Percentiles rank a stretch among this genome's conserved stretches.
Evolutionary conservation across 2,888 invertebrate genomes (phyloP).

Genomic region (Diarsia rubi): DNA sequence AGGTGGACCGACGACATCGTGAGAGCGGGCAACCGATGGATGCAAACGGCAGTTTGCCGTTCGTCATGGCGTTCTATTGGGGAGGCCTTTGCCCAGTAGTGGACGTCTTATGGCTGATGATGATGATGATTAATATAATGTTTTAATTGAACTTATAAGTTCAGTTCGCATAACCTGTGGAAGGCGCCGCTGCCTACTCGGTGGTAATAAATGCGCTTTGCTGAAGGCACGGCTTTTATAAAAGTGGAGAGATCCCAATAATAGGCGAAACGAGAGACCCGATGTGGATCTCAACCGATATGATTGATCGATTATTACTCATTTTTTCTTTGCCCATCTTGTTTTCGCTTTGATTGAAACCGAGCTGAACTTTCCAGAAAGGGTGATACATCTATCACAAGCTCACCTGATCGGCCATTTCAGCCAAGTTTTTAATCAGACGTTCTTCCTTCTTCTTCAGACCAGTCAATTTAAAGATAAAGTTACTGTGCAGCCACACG

Average conservation of each 20-base stretch:
- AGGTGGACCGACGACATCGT: no score
- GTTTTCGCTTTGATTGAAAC: neutral
- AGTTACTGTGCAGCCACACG: slow-evolving; percentile 47
- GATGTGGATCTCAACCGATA: neutral
- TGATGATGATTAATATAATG: no score
- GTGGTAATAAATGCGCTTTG: neutral
- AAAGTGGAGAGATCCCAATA: neutral
- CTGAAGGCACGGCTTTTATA: neutral
- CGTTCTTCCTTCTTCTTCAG: slow-evolving; percentile 46
- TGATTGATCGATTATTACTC: neutral
- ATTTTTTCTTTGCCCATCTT: neutral
- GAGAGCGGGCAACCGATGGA: no score
- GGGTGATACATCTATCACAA: neutral
- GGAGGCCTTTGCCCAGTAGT: no score
- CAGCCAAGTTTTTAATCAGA: slow-evolving; percentile 37
- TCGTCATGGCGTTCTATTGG: no score
- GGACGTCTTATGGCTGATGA: no score
- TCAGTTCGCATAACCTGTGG: no score
- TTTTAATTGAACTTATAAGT: no score
- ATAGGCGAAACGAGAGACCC: neutral
- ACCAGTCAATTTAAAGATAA: slow-evolving; percentile 41
- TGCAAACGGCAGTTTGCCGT: no score
- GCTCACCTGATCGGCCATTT: slow-evolving; percentile 45
- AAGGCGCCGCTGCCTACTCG: neutral
- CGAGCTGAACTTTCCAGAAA: neutral